Evolutionary conservation across 2,888 invertebrate species (phyloP).

Genomic region (Tuberolachnus salignus): DNA sequence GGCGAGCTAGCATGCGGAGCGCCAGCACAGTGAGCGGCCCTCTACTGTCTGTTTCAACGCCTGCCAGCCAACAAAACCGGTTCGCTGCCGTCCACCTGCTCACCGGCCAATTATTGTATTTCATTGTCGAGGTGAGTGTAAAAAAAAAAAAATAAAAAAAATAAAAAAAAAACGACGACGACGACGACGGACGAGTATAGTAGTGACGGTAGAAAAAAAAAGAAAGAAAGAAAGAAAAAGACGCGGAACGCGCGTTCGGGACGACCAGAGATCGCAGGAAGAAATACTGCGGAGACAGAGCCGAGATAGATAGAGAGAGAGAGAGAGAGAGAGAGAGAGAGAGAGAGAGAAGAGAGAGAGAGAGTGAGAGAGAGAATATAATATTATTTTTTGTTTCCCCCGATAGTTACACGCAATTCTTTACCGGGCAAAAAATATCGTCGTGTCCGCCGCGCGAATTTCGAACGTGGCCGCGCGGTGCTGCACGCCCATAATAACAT

Average conservation of each 20-base stretch:
- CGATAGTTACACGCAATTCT: conserved; percentile 1
- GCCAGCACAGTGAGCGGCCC: conserved; percentile 61
- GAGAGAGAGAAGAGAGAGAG: background rate
- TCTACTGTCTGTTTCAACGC: conserved; percentile 61
- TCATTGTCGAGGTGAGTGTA: conserved; percentile 63
- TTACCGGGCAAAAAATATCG: conserved; percentile 21
- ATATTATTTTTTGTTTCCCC: too few species aligned
- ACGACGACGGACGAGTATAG: background rate
- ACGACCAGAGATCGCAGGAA: background rate
- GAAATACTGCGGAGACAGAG: background rate
- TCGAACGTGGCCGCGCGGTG: background rate
- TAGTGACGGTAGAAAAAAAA: background rate
- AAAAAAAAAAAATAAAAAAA: background rate
- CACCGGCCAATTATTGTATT: conserved; percentile 62
- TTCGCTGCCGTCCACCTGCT: conserved; percentile 63
- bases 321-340: background rate
- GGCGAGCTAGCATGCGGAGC: conserved; percentile 54
- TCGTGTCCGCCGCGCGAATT: conserved; percentile 17
- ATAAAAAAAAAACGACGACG: background rate
- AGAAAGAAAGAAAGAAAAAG: background rate
- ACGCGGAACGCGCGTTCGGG: background rate
- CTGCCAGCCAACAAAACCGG: conserved; percentile 58
- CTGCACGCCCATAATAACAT: too few species aligned
- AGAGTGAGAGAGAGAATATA: background rate
- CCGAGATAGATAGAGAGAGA: background rate